These are phyloP conservation scores for Trichechus manatus DNA, from an alignment of 2,113 vertebrate species.

Conservation along the genomic window DNA sequence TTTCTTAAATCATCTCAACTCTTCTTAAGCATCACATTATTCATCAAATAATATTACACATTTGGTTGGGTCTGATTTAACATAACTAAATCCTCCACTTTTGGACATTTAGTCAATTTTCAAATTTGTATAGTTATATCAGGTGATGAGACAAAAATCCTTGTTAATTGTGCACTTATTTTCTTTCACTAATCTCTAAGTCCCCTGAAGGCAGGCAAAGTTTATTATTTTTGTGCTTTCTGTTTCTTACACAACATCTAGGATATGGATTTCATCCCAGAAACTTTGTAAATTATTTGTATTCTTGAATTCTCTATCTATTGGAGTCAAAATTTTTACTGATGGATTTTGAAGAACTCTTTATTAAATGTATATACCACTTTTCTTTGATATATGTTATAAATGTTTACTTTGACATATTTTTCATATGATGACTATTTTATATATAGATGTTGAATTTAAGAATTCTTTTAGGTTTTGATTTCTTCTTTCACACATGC, in stretches of 20 bases:
- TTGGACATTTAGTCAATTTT: not conserved
- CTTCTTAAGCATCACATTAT: not conserved
- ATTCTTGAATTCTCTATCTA: not conserved
- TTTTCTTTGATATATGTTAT: not conserved
- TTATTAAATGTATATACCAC: not conserved
- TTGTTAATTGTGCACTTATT: not conserved
- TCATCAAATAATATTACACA: not conserved
- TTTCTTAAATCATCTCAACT: not conserved
- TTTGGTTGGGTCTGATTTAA: not conserved
- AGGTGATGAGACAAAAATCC: not conserved
- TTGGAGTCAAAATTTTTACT: not conserved
- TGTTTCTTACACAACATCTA: not conserved
- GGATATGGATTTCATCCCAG: not conserved
- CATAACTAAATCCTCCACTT: not conserved
- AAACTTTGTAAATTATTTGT: not conserved
- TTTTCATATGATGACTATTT: not conserved
- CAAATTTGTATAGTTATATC: not conserved
- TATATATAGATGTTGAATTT: not conserved
- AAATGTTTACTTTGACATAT: not conserved
- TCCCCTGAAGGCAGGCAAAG: not conserved
- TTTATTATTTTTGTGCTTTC: not conserved
- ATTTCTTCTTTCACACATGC: not conserved
- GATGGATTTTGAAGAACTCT: not conserved
- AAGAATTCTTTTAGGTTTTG: not conserved
- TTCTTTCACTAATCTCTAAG: not conserved